A percentile compares a stretch with the other conserved stretches of the same genome.
Conservation (phyloP, 1,140 invertebrate genomes). For the Harlomillsia oculata region DNA sequence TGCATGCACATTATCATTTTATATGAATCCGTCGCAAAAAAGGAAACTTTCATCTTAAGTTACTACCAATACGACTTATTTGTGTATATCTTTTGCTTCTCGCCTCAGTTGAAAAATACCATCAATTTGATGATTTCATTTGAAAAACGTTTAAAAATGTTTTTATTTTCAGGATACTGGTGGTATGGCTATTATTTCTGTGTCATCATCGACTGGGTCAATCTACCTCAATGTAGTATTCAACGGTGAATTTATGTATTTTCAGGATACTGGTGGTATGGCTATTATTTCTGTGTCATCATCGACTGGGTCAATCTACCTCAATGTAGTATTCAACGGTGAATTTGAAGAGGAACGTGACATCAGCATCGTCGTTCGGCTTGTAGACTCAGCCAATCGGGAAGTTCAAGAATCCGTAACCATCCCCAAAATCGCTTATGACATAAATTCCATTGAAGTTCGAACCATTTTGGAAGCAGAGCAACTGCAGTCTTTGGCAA, state of each 20-base stretch:
- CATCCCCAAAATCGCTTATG: conserved; percentile 39
- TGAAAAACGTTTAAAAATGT: too few relatives aligned
- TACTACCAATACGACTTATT: too few relatives aligned
- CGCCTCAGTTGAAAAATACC: too few relatives aligned
- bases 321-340: conserved; percentile 71
- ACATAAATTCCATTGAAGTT: conserved; percentile 32
- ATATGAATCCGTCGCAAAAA: too few relatives aligned
- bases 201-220: conserved; percentile 61
- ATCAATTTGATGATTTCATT: too few relatives aligned
- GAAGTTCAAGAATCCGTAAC: conserved; percentile 58
- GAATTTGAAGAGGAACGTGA: conserved; percentile 60
- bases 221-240: conserved; percentile 67
- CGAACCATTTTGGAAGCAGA: conserved; percentile 30
- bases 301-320: conserved; percentile 64
- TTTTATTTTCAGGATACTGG: conserved; percentile 52
- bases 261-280: conserved; percentile 61
- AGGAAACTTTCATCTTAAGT: too few relatives aligned
- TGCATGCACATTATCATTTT: too few relatives aligned
- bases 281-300: conserved; percentile 70
- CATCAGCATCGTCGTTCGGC: conserved; percentile 56
- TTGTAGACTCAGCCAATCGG: conserved; percentile 47
- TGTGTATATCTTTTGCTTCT: too few relatives aligned
- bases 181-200: conserved; percentile 74
- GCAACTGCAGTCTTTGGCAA: conserved; percentile 24
- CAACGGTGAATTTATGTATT: too few relatives aligned